Conservation (phyloP, 1,140 invertebrate genomes). For the Diorhabda elongata region DNA sequence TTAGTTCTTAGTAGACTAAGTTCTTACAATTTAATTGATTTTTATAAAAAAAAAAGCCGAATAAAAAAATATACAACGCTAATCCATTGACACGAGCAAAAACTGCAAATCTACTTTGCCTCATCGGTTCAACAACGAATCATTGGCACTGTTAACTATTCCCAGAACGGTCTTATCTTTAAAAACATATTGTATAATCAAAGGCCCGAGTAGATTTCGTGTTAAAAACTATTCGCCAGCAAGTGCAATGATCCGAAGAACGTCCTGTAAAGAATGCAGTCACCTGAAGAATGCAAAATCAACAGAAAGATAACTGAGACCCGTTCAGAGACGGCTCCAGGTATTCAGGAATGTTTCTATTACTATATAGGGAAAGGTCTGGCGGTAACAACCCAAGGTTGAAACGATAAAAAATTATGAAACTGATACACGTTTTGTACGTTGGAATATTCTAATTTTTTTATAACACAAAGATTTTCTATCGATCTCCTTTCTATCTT, state of each 20-base stretch:
- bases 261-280: slow-evolving; percentile 37
- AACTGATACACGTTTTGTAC: too few species aligned
- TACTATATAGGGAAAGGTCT: too few species aligned
- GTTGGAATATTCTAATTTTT: too few species aligned
- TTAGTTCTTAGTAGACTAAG: too few species aligned
- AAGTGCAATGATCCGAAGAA: slow-evolving; percentile 38
- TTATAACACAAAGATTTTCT: too few species aligned
- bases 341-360: too few species aligned
- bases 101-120: not conserved
- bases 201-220: slow-evolving; percentile 33
- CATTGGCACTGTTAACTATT: slow-evolving; percentile 2
- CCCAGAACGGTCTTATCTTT: slow-evolving; percentile 5
- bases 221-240: slow-evolving; percentile 32
- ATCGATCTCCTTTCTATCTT: too few species aligned
- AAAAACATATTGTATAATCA: slow-evolving; percentile 13
- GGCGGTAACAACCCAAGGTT: too few species aligned
- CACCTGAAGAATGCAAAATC: slow-evolving; percentile 38
- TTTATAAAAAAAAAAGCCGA: too few species aligned
- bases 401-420: too few species aligned
- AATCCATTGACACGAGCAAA: not conserved
- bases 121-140: not conserved
- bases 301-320: slow-evolving; percentile 35
- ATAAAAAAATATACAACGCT: too few species aligned
- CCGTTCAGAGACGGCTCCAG: slow-evolving; percentile 7
- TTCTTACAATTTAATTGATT: too few species aligned